phyloP scores from a whole-genome alignment of 2,797 vertebrate genomes.

The Denticeps clupeoides region DNA sequence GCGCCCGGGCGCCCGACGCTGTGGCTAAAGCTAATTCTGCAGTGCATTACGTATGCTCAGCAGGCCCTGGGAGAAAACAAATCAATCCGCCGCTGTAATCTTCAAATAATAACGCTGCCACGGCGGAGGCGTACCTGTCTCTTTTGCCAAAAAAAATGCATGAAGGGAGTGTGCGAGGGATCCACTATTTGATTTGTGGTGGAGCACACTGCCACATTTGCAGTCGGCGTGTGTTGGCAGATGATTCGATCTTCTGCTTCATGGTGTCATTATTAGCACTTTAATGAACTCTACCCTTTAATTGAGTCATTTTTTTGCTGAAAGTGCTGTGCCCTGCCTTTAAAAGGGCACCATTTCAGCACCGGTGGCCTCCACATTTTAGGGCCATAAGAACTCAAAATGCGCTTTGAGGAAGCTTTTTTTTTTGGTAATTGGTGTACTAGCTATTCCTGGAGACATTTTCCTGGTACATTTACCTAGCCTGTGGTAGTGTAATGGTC shows the following conservation, averaged over 20 bases:
- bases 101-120: background rate
- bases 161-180: background rate
- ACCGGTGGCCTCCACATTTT: background rate
- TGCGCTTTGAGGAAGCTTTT: too few relatives aligned
- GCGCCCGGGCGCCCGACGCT: too few relatives aligned
- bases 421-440: too few relatives aligned
- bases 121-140: background rate
- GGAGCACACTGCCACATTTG: background rate
- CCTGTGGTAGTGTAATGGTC: too few relatives aligned
- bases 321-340: background rate
- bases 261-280: background rate
- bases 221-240: background rate
- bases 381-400: background rate
- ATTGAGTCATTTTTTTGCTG: background rate
- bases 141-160: background rate
- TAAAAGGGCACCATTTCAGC: background rate
- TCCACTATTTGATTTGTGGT: too few relatives aligned
- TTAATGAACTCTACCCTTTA: background rate
- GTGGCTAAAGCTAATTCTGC: background rate
- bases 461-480: too few relatives aligned
- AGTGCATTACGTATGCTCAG: background rate
- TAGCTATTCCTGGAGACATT: too few relatives aligned
- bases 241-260: background rate
- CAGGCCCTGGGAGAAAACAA: slow-evolving; percentile 1
- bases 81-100: background rate